Base-by-base conservation (phyloP, 1,140 invertebrate genomes). In the Scaptomyza graminum region DNA sequence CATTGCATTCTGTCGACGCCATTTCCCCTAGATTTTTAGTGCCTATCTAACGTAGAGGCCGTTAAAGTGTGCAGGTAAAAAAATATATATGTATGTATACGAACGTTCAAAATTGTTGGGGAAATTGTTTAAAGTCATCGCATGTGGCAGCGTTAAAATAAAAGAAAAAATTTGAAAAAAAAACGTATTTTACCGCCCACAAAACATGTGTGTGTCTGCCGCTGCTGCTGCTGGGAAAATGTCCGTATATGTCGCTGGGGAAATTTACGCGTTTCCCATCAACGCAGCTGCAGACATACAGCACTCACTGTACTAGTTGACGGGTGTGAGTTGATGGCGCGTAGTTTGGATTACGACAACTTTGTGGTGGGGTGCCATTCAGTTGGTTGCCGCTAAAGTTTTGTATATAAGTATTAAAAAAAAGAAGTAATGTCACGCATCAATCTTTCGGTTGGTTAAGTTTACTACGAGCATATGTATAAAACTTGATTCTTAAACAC, bases 61-160 rank as follows among this genome's bases (percentile, higher is more conserved):
- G 69, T 64, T 65, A 64, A 61, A 57, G 8, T 22, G 61, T 57
- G 15, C 34, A 37, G 56, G 63, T 22, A 61, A 47, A 22, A 55
- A 31, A 25, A 25, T 25, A 25, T 25, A 31, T 31, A 31, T 25
- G 25, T 25, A 65, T 25, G n/a, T 11, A 43, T 15, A 13, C 13
- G 16, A 44, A 43, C 52, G 31, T 41, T 49, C 41, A 63, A 76
- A 72, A 72, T 59, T 56, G 64, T 69, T 76, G 64, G 59, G 43
- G 64, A 77, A 77, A 77, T 77, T 75, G 71, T 77, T 77, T 77
- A 77, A 77, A 77, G 75, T 77, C 75, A 74, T 74, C 66, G 74
- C 59, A 74, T 74, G 71, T 76, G 69, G 18, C 18, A 22, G 18
- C 18, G 18, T 22, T 22, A 22, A 22, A 22, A 22, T 41, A 72